These are phyloP conservation scores for Capitella teleta DNA, from an alignment of 1,140 invertebrate genomes.

Conservation along the genomic window DNA sequence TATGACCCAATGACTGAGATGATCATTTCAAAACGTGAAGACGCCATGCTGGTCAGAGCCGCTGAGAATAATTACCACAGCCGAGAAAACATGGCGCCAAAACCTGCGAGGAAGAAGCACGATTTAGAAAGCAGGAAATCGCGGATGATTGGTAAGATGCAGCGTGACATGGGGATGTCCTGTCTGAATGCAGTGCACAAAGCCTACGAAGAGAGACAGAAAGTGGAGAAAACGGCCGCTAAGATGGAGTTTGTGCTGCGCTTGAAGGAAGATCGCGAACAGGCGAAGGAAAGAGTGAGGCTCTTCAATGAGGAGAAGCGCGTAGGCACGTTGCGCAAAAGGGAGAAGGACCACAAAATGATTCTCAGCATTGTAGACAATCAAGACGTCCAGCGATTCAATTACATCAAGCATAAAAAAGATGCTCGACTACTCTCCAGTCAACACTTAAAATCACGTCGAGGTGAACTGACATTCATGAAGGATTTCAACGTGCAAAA, in stretches of 20 bases:
- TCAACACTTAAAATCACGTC: constrained; percentile 19
- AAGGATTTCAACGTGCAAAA: constrained; percentile 37
- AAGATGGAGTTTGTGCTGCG: constrained; percentile 29
- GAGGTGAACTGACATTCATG: constrained; percentile 27
- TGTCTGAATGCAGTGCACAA: constrained; percentile 36
- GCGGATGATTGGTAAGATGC: constrained; percentile 26
- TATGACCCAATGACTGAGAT: constrained; percentile 30
- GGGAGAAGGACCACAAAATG: constrained; percentile 20
- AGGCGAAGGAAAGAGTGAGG: constrained; percentile 27
- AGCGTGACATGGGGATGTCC: constrained; percentile 37
- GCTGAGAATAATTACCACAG: constrained; percentile 24
- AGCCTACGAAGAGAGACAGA: constrained; percentile 34
- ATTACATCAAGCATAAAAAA: no score
- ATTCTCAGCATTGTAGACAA: no score
- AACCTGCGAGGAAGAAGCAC: constrained; percentile 14
- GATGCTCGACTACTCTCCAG: constrained; percentile 21
- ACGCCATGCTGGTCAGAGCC: constrained; percentile 24
- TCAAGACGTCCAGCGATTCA: no score
- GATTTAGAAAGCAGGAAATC: constrained; percentile 23
- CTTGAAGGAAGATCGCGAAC: constrained; percentile 25
- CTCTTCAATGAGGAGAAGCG: constrained; percentile 29
- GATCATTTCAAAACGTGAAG: constrained; percentile 26
- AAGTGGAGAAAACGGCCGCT: constrained; percentile 23
- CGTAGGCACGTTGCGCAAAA: constrained; percentile 19
- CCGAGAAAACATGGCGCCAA: constrained; percentile 12